phyloP scores from a whole-genome alignment of 2,888 invertebrate species.

The Craniophora ligustri region DNA sequence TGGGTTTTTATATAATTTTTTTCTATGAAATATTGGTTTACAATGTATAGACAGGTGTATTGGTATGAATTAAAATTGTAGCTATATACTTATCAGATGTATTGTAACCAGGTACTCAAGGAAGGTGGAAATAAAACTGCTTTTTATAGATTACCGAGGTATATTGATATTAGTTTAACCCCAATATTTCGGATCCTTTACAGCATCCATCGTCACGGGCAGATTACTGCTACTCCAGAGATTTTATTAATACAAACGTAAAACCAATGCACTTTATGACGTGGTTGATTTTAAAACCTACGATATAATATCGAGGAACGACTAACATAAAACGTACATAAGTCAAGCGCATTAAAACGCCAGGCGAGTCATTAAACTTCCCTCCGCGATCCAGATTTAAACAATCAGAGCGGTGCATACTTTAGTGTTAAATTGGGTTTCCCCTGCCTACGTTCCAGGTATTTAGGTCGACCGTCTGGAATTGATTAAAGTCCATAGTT shows the following conservation, averaged over 20 bases:
- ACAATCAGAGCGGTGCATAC: slow-evolving; percentile 31
- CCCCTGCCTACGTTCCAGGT: slow-evolving; percentile 12
- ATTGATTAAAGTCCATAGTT: slow-evolving; percentile 51
- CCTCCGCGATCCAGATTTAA: slow-evolving; percentile 26
- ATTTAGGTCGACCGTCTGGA: slow-evolving; percentile 39
- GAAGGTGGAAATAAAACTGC: no score
- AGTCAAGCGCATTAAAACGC: slow-evolving; percentile 33
- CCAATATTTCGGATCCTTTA: no score
- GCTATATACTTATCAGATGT: no score
- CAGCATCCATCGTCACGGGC: no score
- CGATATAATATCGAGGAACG: slow-evolving; percentile 24
- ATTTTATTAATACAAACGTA: slow-evolving; percentile 17
- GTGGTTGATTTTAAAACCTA: slow-evolving; percentile 28
- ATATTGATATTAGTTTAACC: no score
- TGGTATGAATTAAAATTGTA: no score
- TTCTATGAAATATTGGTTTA: no score
- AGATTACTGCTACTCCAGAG: neutral
- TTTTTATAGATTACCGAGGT: no score
- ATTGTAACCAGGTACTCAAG: no score
- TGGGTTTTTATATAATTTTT: no score
- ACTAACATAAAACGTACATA: slow-evolving; percentile 32
- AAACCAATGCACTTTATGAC: slow-evolving; percentile 19
- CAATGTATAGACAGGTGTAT: no score
- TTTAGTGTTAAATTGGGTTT: slow-evolving; percentile 36
- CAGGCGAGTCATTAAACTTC: slow-evolving; percentile 42